Base-by-base conservation (phyloP, 1,140 invertebrate species). In the Venturia canescens region DNA sequence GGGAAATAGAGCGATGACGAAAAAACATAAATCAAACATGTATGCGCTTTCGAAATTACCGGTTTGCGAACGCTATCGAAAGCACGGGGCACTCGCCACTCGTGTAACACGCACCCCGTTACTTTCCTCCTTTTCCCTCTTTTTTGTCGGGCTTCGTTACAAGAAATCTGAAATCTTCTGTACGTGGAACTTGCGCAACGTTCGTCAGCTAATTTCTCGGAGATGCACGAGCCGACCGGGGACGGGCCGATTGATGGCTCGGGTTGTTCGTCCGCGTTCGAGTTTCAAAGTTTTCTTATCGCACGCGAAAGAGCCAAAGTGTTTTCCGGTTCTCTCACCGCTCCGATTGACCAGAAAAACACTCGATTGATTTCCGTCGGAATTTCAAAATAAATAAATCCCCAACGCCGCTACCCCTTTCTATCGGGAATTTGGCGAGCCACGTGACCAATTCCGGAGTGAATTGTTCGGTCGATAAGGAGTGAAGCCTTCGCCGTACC, bases 381-480 rank as follows among this genome's bases (percentile, higher is more conserved):
- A 2, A 1, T 27, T 63, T 13, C 13, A 1, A 4, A 44, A 23
- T 9, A 23, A 63, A 63, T 23, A 26, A 21, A 23, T 63, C 16
- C 81, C 84, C 82, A 83, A 84, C 77, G 80, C 84, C 87, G 89
- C 86, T 89, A 90, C 89, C 89, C 85, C 88, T 89, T 89, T 90
- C 88, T 90, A 87, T 88, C 88, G 88, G 85, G 84, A 82, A 87
- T 66, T 83, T 76, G 69, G 82, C 23, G 84, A 88, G 86, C 86
- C 88, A 85, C 88, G 88, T 88, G 34, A 84, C 84, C 81, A 84
- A 84, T 70, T 21, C 80, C 66, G 29, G 86, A 18, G 6, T 3
- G 18, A 53, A 53, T 21, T 53, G 50, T 89, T 82, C 90, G 88
- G 90, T 91, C 90, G 90, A 91, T 91, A 90, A 90, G 87, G 89